Percentiles rank a stretch among this genome's conserved stretches.
Conservation (phyloP, 2,113 vertebrate species). For the Neolamprologus cancellatus region DNA sequence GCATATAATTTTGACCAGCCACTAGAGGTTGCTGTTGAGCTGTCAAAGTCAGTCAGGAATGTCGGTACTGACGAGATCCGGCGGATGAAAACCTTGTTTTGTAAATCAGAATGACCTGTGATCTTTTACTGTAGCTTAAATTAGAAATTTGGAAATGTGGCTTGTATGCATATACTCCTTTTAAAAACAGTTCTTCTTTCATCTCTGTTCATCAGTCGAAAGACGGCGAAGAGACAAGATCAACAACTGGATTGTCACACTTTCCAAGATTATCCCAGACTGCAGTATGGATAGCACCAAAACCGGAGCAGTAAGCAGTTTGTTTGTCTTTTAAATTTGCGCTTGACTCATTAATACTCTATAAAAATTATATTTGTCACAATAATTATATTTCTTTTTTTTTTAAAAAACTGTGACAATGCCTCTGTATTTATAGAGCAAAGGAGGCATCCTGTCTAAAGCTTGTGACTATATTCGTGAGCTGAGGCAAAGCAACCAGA, state of each 20-base stretch:
- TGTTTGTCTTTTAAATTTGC: background rate
- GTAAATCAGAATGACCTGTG: background rate
- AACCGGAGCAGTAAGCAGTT: slow-evolving; percentile 75
- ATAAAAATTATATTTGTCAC: background rate
- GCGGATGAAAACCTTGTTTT: background rate
- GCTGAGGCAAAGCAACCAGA: slow-evolving; percentile 83
- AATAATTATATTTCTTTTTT: background rate
- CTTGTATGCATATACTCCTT: background rate
- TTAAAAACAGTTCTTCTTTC: background rate
- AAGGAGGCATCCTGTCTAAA: slow-evolving; percentile 90
- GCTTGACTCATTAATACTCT: background rate
- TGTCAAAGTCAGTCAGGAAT: background rate
- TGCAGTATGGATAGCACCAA: slow-evolving; percentile 86
- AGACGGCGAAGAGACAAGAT: slow-evolving; percentile 88
- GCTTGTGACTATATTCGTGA: slow-evolving; percentile 90
- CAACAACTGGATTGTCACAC: slow-evolving; percentile 91
- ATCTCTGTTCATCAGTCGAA: slow-evolving; percentile 70
- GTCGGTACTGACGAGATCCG: background rate
- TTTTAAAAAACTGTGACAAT: background rate
- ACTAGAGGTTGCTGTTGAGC: slow-evolving; percentile 61
- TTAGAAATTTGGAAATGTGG: background rate
- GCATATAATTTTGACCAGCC: background rate
- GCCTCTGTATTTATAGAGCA: slow-evolving; percentile 70
- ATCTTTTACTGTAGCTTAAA: background rate
- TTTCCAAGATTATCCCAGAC: slow-evolving; percentile 91